Evolutionary conservation across 64 coral and sea anemone genomes (phyloP), one percentile per base, ranked within the genome.

Genomic region (Actinia tenebrosa): DNA sequence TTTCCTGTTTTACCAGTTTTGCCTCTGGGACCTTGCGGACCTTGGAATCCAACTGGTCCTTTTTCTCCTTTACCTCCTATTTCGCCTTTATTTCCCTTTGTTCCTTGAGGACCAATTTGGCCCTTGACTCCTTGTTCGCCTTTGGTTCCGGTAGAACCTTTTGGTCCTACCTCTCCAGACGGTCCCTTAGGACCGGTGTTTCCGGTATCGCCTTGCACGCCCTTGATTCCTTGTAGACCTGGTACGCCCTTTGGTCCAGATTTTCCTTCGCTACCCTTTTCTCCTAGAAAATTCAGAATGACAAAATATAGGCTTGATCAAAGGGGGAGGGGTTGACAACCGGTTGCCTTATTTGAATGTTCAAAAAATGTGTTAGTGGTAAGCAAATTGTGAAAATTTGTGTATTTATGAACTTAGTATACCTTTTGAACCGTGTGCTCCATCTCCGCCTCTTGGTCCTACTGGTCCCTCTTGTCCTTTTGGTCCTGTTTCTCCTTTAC

Each of bases 21-120:
- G 63, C 83, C 89, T 63, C 43, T 60, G 43, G 71, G 45, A 45
- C 89, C 89, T 86, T 79, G 71, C 18, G 83, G 89, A 7, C 89
- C 89, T 0, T 0, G 22, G 6, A 0, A 26, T 37, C 69, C 69
- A 7, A 75, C 4, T 75, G 23, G 20, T 47, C 89, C 89, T 52
- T 50, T 45, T 23, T 53, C 42, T 37, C 89, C 89, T 66, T 47
- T 22, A 7, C 5, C 16, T 75, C 89, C 89, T 43, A n/a, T 43
- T 64, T 60, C 55, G 10, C 89, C 89, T 60, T 91, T 91, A 86
- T 62, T 30, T 64, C 89, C 89, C 44, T 91, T 91, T 71, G 19
- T 43, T 10, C 45, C 69, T 63, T 84, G 68, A 22, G 84, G 89
- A 2, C 53, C 83, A 23, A 56, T 84, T 19, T 20, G 10, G 3